Percentiles rank a stretch among this genome's conserved stretches.
These are phyloP conservation scores for Notechis scutatus DNA, from an alignment of 2,113 vertebrate genomes.

Conservation along the genomic window DNA sequence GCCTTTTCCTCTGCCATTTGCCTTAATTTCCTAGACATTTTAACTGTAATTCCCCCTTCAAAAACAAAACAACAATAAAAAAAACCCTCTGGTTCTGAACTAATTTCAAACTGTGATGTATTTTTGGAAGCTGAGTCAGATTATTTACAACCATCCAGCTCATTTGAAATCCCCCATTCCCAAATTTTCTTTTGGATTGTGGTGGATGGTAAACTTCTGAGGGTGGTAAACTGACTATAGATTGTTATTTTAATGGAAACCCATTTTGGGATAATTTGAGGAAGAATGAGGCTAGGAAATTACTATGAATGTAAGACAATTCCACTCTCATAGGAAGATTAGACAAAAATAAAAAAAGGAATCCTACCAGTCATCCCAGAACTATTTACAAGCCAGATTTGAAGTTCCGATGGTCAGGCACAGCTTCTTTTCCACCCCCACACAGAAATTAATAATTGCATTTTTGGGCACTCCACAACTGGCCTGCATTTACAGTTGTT, in stretches of 20 bases:
- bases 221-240: no score
- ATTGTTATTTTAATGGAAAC: no score
- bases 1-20: no score
- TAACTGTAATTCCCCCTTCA: conserved; percentile 32
- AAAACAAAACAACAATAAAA: conserved; percentile 76
- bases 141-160: background rate
- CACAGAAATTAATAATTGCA: background rate
- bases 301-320: background rate
- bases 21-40: background rate
- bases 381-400: background rate
- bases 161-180: background rate
- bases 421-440: no score
- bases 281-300: background rate
- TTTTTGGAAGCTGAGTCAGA: background rate
- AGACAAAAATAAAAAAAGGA: background rate
- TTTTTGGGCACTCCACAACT: background rate
- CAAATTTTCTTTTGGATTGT: background rate
- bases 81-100: conserved; percentile 73
- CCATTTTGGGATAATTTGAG: no score
- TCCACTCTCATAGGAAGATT: background rate
- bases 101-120: background rate
- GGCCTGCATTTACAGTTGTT: background rate
- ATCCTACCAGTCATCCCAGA: background rate
- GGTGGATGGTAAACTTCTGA: background rate
- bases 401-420: background rate